Evolutionary conservation across 2,888 invertebrate species (phyloP), one percentile per base, ranked within the genome.

Genomic region (Trisateles emortualis): DNA sequence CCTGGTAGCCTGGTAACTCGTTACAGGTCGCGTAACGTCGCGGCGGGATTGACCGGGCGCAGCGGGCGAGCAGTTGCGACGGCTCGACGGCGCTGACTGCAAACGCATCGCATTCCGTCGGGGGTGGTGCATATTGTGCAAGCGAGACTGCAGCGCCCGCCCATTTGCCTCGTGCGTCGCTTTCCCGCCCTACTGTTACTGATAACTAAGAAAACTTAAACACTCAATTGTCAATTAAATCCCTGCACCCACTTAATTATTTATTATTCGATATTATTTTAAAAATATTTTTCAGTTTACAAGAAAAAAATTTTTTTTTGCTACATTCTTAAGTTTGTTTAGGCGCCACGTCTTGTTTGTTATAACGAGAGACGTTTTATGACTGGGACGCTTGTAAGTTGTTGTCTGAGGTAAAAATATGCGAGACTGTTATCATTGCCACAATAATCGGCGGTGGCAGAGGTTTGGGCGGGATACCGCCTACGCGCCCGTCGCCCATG

Each of bases 81-180:
- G 90, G 83, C 84, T 79, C 81, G 83, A 76, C 83, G 80, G 77
- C 85, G 82, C 83, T 78, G 79, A 92, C 92, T 92, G 90, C 86
- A 87, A 79, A 78, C 83, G 83, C 86, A 79, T 76, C 81, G 78
- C 74, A 76, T 73, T 82, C 77, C 77, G 72, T 64, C 77, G 83
- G 88, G 91, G 92, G 90, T 88, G 90, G 91, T 89, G 90, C 90
- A 90, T 81, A 78, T 72, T 84, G 89, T 89, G 91, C 90, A 91
- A 92, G 92, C 88, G 91, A 91, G 91, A 92, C 90, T 90, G 90
- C 90, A 87, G 66, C 76, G 68, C 82, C 87, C 90, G 89, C 93
- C 92, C 91, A 89, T 87, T 87, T 79, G 83, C 87, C 86, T 86
- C 82, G 84, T 89, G 87, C 87, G 88, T 92, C 90, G 89, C 91